Base-by-base conservation (phyloP, 1,140 invertebrate species). In the Apis dorsata region DNA sequence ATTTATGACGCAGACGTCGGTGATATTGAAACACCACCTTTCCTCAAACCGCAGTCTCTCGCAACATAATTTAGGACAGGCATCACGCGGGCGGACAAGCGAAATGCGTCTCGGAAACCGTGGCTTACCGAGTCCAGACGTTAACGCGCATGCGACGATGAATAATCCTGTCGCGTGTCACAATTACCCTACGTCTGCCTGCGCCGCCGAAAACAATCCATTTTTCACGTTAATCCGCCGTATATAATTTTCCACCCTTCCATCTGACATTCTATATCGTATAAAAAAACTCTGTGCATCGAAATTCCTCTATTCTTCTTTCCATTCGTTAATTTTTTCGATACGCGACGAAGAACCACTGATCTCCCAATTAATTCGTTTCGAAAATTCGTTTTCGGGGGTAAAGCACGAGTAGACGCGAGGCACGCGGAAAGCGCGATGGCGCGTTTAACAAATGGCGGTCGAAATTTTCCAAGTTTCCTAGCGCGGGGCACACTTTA, bases 41-140 rank as follows among this genome's bases (percentile, higher is more conserved):
- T 77, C 24, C 49, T 0, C 19, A n/a, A 53, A 34, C 17, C 57
- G 28, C 44, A 17, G n/a, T 53, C 15, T 63, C 49, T 34, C 55
- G 24, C 34, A 28, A 63, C 15, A 70, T 79, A 73, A 80, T 65
- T 77, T 59, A 84, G 62, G 76, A n/a, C 65, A 62, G 62, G 79
- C 79, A 82, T 82, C 74, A 79, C 51, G 86, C 84, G 78, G 86
- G 86, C 72, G 86, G 79, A 85, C 86, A 87, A 65, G 83, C 68
- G 74, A 79, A 84, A 80, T 74, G 81, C 75, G 71, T 87, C 86
- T 82, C 85, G 85, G 86, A 90, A 90, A 88, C 69, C 74, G 81
- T 82, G 86, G 86, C 86, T 89, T 88, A 88, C 85, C 66, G 59
- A 12, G 11, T 12, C 53, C 12, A n/a, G 3, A 78, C 62, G 68